Conservation (phyloP, 2,888 invertebrate species). For the Torymus auratus region DNA sequence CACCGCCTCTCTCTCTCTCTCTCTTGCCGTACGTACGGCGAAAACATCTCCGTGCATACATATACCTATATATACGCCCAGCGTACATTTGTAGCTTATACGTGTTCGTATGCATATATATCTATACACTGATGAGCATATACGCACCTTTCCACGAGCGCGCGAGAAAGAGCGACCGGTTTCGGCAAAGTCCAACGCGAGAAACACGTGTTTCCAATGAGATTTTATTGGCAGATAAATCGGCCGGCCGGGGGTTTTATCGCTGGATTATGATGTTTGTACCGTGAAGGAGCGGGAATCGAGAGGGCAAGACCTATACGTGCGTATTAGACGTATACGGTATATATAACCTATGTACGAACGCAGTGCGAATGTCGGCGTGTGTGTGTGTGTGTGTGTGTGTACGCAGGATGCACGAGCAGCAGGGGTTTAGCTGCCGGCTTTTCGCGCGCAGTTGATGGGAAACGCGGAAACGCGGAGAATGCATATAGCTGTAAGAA, state of each 20-base stretch:
- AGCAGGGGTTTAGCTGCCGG: constrained; percentile 1
- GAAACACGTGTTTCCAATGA: constrained; percentile 73
- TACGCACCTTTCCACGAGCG: not conserved
- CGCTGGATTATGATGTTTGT: constrained; percentile 70
- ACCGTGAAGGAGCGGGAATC: constrained; percentile 53
- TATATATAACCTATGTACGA: no score
- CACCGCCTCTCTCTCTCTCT: not conserved
- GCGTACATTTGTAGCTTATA: no score
- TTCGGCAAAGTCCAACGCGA: constrained; percentile 65
- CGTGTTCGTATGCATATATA: no score
- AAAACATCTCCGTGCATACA: no score
- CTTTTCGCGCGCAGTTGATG: constrained; percentile 35
- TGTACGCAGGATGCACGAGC: no score
- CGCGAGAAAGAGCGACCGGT: constrained; percentile 66
- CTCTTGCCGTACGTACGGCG: not conserved
- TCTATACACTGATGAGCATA: no score
- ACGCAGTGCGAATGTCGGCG: no score
- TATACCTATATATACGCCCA: no score
- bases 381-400: no score
- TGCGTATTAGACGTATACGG: no score
- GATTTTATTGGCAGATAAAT: constrained; percentile 73
- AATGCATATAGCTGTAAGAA: constrained; percentile 33
- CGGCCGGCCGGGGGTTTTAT: constrained; percentile 68
- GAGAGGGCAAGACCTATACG: not conserved
- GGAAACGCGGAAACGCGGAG: constrained; percentile 41